phyloP scores from a whole-genome alignment of 2,888 invertebrate genomes.

The Endotricha flammealis region DNA sequence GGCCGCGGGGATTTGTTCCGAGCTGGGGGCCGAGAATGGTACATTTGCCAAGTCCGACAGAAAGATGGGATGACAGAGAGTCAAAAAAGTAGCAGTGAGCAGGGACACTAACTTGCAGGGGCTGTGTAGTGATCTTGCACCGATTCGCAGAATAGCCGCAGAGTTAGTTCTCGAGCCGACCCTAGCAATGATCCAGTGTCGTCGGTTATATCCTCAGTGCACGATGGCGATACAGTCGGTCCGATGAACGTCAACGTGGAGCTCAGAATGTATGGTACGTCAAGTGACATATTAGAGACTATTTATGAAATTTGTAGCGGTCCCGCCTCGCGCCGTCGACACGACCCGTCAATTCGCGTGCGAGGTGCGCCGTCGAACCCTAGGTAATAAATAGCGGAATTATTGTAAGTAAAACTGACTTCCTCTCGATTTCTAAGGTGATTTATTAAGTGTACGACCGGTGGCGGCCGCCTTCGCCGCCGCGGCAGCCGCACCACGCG shows the following conservation, averaged over 20 bases:
- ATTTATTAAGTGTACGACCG: constrained; percentile 45
- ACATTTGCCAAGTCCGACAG: constrained; percentile 15
- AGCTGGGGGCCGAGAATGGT: constrained; percentile 9
- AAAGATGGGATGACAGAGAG: background rate
- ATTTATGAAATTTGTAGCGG: constrained; percentile 54
- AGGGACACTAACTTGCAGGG: background rate
- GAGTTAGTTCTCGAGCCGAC: constrained; percentile 3
- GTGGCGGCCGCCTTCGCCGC: constrained; percentile 15
- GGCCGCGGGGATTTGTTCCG: constrained; percentile 14
- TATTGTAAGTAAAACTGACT: constrained; percentile 73
- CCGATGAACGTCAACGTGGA: constrained; percentile 20
- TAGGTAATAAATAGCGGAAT: constrained; percentile 69
- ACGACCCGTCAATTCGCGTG: constrained; percentile 21
- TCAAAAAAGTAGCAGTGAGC: constrained; percentile 5
- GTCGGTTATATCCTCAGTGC: background rate
- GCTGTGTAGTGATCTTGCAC: constrained; percentile 7
- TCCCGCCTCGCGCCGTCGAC: constrained; percentile 32
- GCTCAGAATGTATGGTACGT: constrained; percentile 31
- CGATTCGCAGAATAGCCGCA: constrained; percentile 3
- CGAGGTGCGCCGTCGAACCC: constrained; percentile 39
- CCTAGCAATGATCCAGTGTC: background rate
- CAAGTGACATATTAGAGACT: constrained; percentile 57
- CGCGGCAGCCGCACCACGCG: constrained; percentile 12
- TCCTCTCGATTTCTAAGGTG: constrained; percentile 72
- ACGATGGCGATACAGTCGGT: constrained; percentile 11